phyloP scores from a whole-genome alignment of 2,113 vertebrate species.

The Ifrita kowaldi region DNA sequence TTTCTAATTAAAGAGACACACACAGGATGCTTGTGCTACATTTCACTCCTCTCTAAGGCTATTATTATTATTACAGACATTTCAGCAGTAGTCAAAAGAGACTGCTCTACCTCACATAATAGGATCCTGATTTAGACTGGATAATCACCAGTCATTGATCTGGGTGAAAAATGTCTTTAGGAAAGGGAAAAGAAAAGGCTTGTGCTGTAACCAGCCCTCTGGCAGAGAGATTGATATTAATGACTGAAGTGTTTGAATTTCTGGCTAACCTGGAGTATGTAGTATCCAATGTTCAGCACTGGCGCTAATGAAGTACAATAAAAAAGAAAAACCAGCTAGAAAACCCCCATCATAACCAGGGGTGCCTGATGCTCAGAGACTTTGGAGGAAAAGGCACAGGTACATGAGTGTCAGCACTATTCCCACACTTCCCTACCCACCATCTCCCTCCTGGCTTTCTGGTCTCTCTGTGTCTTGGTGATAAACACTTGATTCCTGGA shows the following conservation, averaged over 20 bases:
- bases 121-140: constrained; percentile 15
- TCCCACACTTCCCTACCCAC: neutral
- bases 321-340: neutral
- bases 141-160: constrained; percentile 27
- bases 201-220: neutral
- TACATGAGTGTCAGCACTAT: neutral
- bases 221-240: neutral
- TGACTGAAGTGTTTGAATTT: neutral
- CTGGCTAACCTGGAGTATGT: neutral
- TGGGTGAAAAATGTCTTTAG: constrained; percentile 34
- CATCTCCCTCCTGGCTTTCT: neutral
- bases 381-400: neutral
- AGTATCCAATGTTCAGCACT: neutral
- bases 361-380: neutral
- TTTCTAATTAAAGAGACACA: constrained; percentile 59
- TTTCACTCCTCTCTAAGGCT: constrained; percentile 27
- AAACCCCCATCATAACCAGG: neutral
- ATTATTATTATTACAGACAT: constrained; percentile 36
- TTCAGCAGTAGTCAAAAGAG: constrained; percentile 41
- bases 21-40: constrained; percentile 4
- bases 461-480: neutral
- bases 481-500: neutral
- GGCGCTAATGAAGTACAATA: neutral
- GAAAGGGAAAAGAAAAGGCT: neutral
- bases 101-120: neutral